These are phyloP conservation scores for Pungitius pungitius DNA, from an alignment of 2,113 vertebrate genomes.

Conservation along the genomic window DNA sequence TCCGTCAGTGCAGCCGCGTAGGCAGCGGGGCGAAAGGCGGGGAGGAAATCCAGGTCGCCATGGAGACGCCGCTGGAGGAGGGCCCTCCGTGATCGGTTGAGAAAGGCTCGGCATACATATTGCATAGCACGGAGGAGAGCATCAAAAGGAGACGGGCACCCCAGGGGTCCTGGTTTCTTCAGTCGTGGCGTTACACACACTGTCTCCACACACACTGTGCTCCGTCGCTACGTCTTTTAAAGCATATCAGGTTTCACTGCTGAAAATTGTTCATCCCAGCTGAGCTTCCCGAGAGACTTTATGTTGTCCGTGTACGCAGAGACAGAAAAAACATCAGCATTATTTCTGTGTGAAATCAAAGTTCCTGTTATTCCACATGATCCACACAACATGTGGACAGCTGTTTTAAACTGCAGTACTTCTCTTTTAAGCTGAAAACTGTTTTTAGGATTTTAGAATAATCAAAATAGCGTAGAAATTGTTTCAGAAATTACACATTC, in stretches of 20 bases:
- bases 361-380: neutral
- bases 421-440: neutral
- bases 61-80: constrained; percentile 55
- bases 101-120: constrained; percentile 46
- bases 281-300: neutral
- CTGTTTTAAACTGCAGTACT: neutral
- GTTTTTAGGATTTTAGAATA: neutral
- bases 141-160: constrained; percentile 38
- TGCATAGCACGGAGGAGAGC: constrained; percentile 29
- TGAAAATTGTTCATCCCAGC: neutral
- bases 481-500: neutral
- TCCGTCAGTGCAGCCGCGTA: constrained; percentile 8
- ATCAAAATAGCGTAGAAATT: neutral
- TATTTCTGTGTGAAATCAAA: neutral
- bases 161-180: constrained; percentile 25
- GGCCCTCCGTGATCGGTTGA: constrained; percentile 41
- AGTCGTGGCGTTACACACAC: constrained; percentile 9
- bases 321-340: neutral
- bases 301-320: neutral
- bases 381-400: neutral
- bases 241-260: neutral
- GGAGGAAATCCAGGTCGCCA: constrained; percentile 56
- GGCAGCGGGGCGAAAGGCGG: constrained; percentile 34
- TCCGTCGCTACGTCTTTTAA: neutral
- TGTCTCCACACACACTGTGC: too few species aligned